Conservation (phyloP, 1,140 invertebrate species). For the Drosophila lacertosa region DNA sequence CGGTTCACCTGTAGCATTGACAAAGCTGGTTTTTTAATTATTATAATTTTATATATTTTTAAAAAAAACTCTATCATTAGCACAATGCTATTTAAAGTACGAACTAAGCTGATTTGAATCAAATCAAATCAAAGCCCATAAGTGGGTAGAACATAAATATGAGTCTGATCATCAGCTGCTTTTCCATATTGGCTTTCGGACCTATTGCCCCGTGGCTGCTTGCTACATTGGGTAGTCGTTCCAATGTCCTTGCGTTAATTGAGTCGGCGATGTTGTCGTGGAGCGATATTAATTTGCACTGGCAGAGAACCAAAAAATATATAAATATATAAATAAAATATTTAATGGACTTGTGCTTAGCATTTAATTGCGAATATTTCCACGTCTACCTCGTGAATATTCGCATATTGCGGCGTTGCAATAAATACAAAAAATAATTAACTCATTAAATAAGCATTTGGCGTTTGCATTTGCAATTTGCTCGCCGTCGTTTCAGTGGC, state of each 20-base stretch:
- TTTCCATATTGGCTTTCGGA: neutral
- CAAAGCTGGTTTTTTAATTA: too few species aligned
- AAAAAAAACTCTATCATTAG: too few species aligned
- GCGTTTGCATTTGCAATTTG: conserved; percentile 68
- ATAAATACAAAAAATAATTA: conserved; percentile 82
- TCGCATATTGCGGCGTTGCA: conserved; percentile 64
- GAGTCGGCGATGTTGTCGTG: conserved; percentile 23
- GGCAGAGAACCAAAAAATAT: neutral
- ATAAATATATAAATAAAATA: conserved; percentile 32
- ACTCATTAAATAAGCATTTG: conserved; percentile 82
- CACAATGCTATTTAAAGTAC: too few species aligned
- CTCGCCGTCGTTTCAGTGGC: conserved; percentile 17
- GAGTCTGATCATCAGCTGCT: neutral
- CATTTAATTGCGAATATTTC: conserved; percentile 74
- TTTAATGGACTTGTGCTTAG: conserved; percentile 54
- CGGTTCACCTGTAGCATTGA: too few species aligned
- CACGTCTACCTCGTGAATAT: conserved; percentile 49
- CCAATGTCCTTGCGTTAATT: conserved; percentile 47
- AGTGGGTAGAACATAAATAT: too few species aligned
- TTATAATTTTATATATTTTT: too few species aligned
- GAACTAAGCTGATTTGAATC: too few species aligned
- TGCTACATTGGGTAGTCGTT: neutral
- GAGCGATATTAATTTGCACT: conserved; percentile 9
- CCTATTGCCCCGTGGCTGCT: neutral
- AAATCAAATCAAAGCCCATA: too few species aligned